Evolutionary conservation across 2,113 vertebrate species (phyloP).

Genomic region (Planiliza haematocheilus): DNA sequence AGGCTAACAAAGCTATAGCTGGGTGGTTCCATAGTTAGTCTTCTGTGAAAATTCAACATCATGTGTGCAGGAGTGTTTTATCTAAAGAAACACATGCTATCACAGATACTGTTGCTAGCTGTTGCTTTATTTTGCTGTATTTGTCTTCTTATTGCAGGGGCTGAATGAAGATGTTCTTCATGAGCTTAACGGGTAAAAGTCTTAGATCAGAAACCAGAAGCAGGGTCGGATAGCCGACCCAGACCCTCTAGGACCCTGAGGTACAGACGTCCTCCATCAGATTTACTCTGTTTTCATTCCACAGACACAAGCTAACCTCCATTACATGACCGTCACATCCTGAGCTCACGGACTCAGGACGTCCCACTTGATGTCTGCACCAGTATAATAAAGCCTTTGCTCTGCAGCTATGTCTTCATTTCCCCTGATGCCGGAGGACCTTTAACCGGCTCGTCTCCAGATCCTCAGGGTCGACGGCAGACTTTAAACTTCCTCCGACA

Average conservation of each 20-base stretch:
- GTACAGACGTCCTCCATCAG: constrained; percentile 49
- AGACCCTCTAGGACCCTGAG: background rate
- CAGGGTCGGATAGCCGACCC: background rate
- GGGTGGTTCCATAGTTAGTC: too few relatives aligned
- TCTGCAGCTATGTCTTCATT: constrained; percentile 19
- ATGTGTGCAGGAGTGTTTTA: too few relatives aligned
- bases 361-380: too few relatives aligned
- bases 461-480: constrained; percentile 22
- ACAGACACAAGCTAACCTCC: constrained; percentile 21
- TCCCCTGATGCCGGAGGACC: constrained; percentile 20
- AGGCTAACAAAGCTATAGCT: background rate
- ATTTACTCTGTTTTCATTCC: constrained; percentile 62
- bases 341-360: too few relatives aligned
- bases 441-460: constrained; percentile 6
- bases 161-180: background rate
- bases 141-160: too few relatives aligned
- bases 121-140: too few relatives aligned
- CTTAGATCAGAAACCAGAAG: background rate
- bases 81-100: too few relatives aligned
- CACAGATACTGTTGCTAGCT: too few relatives aligned
- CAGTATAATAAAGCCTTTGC: background rate
- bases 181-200: too few relatives aligned
- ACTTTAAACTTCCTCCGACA: background rate
- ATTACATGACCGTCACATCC: constrained; percentile 2
- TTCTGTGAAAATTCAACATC: too few relatives aligned